These are phyloP conservation scores for Drosophila basisetae DNA, from an alignment of 2,888 invertebrate species.

Conservation along the genomic window DNA sequence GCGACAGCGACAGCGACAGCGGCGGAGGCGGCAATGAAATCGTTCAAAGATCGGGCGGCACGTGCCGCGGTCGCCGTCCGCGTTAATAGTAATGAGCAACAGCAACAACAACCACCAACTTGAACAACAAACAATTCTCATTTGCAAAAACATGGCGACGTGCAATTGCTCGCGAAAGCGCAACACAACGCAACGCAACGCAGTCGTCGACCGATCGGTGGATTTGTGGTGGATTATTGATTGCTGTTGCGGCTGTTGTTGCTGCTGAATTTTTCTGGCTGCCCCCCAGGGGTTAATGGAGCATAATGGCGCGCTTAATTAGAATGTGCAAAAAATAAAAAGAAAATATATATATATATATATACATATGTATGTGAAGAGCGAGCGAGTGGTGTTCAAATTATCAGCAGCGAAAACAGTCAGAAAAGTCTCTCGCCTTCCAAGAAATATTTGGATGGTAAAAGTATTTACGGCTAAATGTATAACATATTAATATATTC, in stretches of 20 bases:
- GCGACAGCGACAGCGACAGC: not conserved
- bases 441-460: slow-evolving; percentile 12
- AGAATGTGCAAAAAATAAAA: slow-evolving; percentile 44
- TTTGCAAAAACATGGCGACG: slow-evolving; percentile 66
- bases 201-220: slow-evolving; percentile 42
- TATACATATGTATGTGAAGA: not conserved
- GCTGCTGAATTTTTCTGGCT: slow-evolving; percentile 15
- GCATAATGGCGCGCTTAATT: slow-evolving; percentile 74
- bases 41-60: slow-evolving; percentile 68
- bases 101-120: slow-evolving; percentile 10
- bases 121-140: slow-evolving; percentile 29
- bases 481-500: slow-evolving; percentile 3
- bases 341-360: slow-evolving; percentile 8
- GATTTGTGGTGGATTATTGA: slow-evolving; percentile 23
- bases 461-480: not conserved
- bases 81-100: slow-evolving; percentile 55
- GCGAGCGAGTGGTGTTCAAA: slow-evolving; percentile 36
- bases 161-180: slow-evolving; percentile 77
- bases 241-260: slow-evolving; percentile 1
- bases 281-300: slow-evolving; percentile 72
- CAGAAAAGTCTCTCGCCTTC: slow-evolving; percentile 15
- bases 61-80: slow-evolving; percentile 71
- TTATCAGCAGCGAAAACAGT: slow-evolving; percentile 52
- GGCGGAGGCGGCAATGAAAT: slow-evolving; percentile 49
- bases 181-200: slow-evolving; percentile 24